phyloP scores from a whole-genome alignment of 1,140 invertebrate genomes.

The Drosophila kikkawai region DNA sequence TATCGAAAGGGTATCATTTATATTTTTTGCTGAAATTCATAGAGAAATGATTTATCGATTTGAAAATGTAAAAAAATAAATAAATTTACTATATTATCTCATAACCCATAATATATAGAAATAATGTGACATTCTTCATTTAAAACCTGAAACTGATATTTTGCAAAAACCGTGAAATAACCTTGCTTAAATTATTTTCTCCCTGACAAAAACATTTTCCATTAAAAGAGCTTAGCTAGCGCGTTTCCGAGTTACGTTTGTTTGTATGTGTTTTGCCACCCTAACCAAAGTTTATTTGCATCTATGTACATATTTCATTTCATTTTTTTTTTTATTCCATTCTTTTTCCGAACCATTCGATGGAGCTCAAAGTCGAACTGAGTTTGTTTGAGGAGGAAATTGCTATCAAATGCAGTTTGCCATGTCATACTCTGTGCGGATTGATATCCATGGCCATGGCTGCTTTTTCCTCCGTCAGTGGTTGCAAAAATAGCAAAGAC shows the following conservation, averaged over 20 bases:
- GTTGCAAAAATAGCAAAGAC: constrained; percentile 18
- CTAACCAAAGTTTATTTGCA: neutral
- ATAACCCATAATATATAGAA: neutral
- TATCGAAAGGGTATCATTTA: too few species aligned
- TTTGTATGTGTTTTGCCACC: neutral
- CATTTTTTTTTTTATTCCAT: neutral
- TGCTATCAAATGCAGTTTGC: constrained; percentile 69
- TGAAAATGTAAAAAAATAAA: neutral
- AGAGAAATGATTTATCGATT: neutral
- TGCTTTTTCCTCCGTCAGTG: neutral
- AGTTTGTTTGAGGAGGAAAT: constrained; percentile 61
- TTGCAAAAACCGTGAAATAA: neutral
- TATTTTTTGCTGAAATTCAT: too few species aligned
- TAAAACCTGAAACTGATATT: neutral
- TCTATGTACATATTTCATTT: neutral
- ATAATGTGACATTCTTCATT: neutral
- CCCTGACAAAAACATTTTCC: neutral
- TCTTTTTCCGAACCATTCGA: constrained; percentile 2
- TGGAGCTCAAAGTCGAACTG: constrained; percentile 1
- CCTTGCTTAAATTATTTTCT: neutral
- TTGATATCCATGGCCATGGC: constrained; percentile 34
- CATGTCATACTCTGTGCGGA: constrained; percentile 21
- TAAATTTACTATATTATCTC: neutral
- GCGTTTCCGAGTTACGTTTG: neutral
- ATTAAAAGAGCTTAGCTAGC: constrained; percentile 13